Evolutionary conservation across 2,797 vertebrate genomes (phyloP).

Genomic region (Falco berigora): DNA sequence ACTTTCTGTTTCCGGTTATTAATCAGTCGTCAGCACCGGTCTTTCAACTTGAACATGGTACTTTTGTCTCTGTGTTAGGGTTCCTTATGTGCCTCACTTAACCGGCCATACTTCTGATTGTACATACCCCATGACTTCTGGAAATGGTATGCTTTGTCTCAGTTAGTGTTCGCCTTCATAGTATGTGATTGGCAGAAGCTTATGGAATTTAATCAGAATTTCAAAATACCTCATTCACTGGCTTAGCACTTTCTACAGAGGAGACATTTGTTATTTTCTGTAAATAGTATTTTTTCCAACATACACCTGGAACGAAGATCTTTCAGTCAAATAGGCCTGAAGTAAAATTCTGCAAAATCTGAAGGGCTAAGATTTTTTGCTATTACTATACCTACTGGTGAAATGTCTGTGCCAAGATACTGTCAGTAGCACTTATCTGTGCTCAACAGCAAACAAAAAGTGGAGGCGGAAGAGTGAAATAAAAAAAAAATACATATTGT

Average conservation of each 20-base stretch:
- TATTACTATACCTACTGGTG: not conserved
- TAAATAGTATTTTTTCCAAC: not conserved
- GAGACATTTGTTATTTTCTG: not conserved
- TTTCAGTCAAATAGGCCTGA: not conserved
- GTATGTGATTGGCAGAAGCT: not conserved
- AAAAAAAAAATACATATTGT: not conserved
- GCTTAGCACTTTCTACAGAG: not conserved
- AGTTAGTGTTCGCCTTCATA: not conserved
- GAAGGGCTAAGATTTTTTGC: not conserved
- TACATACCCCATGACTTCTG: not conserved
- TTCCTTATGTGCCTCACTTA: not conserved
- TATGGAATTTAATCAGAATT: not conserved
- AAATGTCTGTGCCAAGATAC: not conserved
- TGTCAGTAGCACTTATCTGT: constrained; percentile 10
- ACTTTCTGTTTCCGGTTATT: not conserved
- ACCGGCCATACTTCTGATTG: not conserved
- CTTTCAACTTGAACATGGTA: not conserved
- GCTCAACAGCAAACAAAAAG: constrained; percentile 23
- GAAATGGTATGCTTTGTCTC: not conserved
- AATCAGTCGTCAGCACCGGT: not conserved
- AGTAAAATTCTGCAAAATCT: not conserved
- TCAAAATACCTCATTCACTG: not conserved
- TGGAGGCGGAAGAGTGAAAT: not conserved
- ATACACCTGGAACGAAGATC: not conserved
- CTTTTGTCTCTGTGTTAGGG: not conserved